Percentiles rank a stretch among this genome's conserved stretches.
These are phyloP conservation scores for Pseudomugil gertrudae DNA, from an alignment of 2,797 vertebrate species.

Conservation along the genomic window DNA sequence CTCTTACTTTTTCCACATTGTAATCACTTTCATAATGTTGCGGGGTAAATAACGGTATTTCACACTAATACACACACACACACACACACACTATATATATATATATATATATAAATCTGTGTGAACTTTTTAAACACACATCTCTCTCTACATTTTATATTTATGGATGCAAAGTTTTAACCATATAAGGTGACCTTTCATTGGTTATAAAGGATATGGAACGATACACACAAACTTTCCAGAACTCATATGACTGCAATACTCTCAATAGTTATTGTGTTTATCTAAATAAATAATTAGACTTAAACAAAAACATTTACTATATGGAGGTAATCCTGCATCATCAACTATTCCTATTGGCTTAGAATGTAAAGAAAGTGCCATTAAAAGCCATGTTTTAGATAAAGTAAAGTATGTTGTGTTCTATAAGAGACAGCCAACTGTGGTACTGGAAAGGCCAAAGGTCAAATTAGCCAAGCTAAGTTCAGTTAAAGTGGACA, in stretches of 20 bases:
- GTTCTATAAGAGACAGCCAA: not conserved
- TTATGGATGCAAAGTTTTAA: not conserved
- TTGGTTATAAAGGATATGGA: not conserved
- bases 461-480: too few relatives aligned
- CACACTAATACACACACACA: too few relatives aligned
- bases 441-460: not conserved
- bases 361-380: conserved; percentile 28
- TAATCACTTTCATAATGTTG: too few relatives aligned
- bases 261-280: not conserved
- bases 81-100: too few relatives aligned
- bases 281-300: conserved; percentile 12
- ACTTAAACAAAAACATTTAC: conserved; percentile 30
- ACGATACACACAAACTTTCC: conserved; percentile 4
- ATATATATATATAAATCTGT: too few relatives aligned
- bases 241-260: conserved; percentile 5
- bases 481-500: not conserved
- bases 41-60: too few relatives aligned
- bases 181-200: conserved; percentile 16
- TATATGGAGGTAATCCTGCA: conserved; percentile 14
- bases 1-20: conserved; percentile 24
- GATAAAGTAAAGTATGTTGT: too few relatives aligned
- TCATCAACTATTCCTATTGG: conserved; percentile 11
- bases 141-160: not conserved
- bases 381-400: not conserved
- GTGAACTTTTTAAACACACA: too few relatives aligned